Conservation (phyloP, 1,140 invertebrate species). For the Brachionus manjavacas region DNA sequence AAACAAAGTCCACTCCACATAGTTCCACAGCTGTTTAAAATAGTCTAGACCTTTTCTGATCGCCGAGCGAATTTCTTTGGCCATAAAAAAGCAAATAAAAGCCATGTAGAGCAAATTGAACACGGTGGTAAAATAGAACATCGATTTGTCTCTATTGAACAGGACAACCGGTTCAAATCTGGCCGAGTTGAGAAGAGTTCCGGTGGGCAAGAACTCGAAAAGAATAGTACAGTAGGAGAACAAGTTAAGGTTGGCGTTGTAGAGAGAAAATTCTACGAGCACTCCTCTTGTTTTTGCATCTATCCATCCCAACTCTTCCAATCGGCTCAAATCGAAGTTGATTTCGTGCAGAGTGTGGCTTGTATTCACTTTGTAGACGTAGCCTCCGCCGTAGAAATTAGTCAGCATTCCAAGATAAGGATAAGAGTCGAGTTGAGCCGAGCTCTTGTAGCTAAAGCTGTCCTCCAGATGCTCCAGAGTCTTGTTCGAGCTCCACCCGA, state of each 20-base stretch:
- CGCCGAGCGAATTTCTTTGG: background rate
- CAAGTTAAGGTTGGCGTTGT: constrained; percentile 62
- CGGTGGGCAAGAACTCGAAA: constrained; percentile 60
- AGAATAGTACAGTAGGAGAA: constrained; percentile 59
- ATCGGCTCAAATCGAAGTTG: constrained; percentile 57
- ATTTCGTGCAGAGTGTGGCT: constrained; percentile 51
- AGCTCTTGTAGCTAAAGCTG: constrained; percentile 10
- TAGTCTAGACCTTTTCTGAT: constrained; percentile 49
- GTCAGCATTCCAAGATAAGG: constrained; percentile 58
- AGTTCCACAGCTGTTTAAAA: constrained; percentile 57
- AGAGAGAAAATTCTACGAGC: constrained; percentile 62
- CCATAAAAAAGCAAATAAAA: constrained; percentile 60
- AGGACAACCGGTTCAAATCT: constrained; percentile 57
- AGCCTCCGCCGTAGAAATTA: constrained; percentile 62
- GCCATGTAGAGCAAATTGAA: constrained; percentile 55
- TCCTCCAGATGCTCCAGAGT: background rate
- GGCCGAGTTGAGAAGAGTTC: constrained; percentile 58
- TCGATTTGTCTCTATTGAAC: constrained; percentile 50
- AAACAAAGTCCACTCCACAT: constrained; percentile 56
- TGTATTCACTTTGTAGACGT: constrained; percentile 56
- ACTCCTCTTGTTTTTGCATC: constrained; percentile 61
- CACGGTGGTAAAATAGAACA: constrained; percentile 50
- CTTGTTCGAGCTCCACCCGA: background rate
- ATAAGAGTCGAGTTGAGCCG: constrained; percentile 53
- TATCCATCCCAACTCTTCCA: constrained; percentile 61